phyloP scores from a whole-genome alignment of 2,888 invertebrate species.

The Gandaritis pyraliata region DNA sequence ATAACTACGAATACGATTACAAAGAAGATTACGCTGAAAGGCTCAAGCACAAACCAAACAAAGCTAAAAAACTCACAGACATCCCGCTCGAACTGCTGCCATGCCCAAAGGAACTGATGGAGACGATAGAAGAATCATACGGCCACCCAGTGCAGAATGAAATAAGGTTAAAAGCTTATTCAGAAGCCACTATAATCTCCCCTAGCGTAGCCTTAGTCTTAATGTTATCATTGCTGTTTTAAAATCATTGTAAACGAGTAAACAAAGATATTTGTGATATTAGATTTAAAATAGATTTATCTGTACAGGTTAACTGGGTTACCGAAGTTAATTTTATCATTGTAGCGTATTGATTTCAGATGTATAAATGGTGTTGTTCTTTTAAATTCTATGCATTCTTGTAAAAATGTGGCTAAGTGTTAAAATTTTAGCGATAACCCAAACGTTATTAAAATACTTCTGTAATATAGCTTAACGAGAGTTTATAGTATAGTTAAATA shows the following conservation, averaged over 20 bases:
- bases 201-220: conserved; percentile 58
- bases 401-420: conserved; percentile 28
- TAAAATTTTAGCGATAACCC: conserved; percentile 23
- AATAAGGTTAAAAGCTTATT: conserved; percentile 75
- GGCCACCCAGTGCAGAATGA: conserved; percentile 79
- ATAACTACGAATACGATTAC: conserved; percentile 75
- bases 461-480: conserved; percentile 24
- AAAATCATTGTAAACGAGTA: conserved; percentile 43
- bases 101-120: conserved; percentile 77
- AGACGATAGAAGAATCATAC: conserved; percentile 72
- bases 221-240: conserved; percentile 55
- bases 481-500: conserved; percentile 16
- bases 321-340: conserved; percentile 45
- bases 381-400: conserved; percentile 23
- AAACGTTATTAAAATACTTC: conserved; percentile 13
- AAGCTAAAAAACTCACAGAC: conserved; percentile 69
- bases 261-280: conserved; percentile 76
- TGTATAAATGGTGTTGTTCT: conserved; percentile 22
- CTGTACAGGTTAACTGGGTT: conserved; percentile 54
- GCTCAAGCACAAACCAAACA: conserved; percentile 56
- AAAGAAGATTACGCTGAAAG: conserved; percentile 69
- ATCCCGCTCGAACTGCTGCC: conserved; percentile 74
- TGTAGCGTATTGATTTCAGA: conserved; percentile 26
- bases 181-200: conserved; percentile 56
- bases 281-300: conserved; percentile 66